A percentile compares a stretch with the other conserved stretches of the same genome.
Evolutionary conservation across 2,888 invertebrate species (phyloP).

Genomic region (Agrotis segetum): DNA sequence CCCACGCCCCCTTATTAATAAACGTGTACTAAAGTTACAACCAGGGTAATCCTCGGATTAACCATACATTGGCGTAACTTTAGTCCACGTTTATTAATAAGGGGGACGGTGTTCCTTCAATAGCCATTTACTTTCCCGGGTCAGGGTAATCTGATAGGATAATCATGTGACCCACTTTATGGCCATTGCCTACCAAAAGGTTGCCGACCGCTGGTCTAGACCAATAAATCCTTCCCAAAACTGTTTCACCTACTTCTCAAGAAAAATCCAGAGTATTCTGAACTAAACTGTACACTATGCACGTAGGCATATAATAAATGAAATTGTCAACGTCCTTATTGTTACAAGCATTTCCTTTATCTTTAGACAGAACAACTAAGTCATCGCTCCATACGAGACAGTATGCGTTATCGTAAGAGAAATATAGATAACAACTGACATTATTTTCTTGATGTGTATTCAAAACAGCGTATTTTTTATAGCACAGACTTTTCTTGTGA

Average conservation of each 20-base stretch:
- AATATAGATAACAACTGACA: conserved; percentile 16
- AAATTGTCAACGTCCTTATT: conserved; percentile 56
- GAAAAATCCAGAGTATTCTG: conserved; percentile 18
- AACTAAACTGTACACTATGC: conserved; percentile 6
- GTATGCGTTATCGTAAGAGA: conserved; percentile 31
- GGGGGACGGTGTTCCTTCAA: no score
- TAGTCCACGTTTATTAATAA: no score
- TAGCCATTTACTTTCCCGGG: no score
- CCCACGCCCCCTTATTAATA: no score
- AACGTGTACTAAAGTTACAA: no score
- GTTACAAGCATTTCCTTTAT: conserved; percentile 60
- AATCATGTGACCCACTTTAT: no score
- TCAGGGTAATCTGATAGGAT: no score
- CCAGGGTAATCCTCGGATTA: no score
- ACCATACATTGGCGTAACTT: no score
- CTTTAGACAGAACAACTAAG: conserved; percentile 51
- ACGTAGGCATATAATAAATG: conserved; percentile 44
- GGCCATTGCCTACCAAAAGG: no score
- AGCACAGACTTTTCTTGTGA: neutral
- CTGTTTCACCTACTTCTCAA: no score
- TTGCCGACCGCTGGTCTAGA: no score
- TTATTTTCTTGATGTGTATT: conserved; percentile 13
- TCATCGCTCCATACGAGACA: conserved; percentile 41
- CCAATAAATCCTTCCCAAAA: neutral
- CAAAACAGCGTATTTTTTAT: neutral